Conservation (phyloP, 2,113 vertebrate species). For the human (Homo sapiens) region GRCh38 chr1:18431501-18432000, state of each 20-base stretch:
- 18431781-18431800: background rate
- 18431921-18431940: background rate
- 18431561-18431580: background rate
- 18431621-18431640: background rate
- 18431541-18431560: too few species aligned
- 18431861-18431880: background rate
- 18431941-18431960: background rate
- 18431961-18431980: background rate
- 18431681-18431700: fast-evolving
- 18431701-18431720: background rate
- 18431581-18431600: background rate
- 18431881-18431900: fast-evolving
- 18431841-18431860: fast-evolving
- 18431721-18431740: background rate
- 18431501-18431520: too few species aligned
- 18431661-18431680: fast-evolving
- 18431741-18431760: fast-evolving
- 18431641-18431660: background rate
- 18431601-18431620: background rate
- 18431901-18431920: background rate
- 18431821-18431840: fast-evolving
- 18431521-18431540: too few species aligned
- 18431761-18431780: too few species aligned
- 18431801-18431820: background rate
- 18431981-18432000: background rate